Evolutionary conservation across 2,113 vertebrate species (phyloP).

Genomic region (Pollachius pollachius): DNA sequence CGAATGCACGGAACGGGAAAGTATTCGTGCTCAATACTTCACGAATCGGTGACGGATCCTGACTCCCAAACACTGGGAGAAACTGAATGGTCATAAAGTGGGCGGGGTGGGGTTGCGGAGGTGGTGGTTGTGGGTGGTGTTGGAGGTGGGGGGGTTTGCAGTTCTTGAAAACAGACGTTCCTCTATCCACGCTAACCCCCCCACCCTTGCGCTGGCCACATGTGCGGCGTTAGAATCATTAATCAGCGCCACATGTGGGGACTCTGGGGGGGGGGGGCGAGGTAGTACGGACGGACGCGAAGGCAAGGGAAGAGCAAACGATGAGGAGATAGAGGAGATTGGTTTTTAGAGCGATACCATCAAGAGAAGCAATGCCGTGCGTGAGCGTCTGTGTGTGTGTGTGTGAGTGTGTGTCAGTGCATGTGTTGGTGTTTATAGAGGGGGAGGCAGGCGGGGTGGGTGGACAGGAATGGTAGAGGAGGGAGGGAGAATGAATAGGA

Average conservation of each 20-base stretch:
- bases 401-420: slow-evolving; percentile 12
- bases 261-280: slow-evolving; percentile 30
- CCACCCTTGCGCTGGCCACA: slow-evolving; percentile 30
- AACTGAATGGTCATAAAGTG: slow-evolving; percentile 24
- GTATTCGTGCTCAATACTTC: slow-evolving; percentile 28
- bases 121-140: too few relatives aligned
- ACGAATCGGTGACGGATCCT: not conserved
- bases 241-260: slow-evolving; percentile 64
- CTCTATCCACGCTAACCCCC: slow-evolving; percentile 17
- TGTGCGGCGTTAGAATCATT: slow-evolving; percentile 55
- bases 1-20: not conserved
- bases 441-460: slow-evolving; percentile 6
- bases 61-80: not conserved
- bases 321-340: slow-evolving; percentile 45
- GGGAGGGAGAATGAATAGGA: slow-evolving; percentile 18
- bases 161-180: slow-evolving; percentile 33
- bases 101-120: not conserved
- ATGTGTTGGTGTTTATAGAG: slow-evolving; percentile 42
- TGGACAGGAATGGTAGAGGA: slow-evolving; percentile 19
- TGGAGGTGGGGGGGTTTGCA: not conserved
- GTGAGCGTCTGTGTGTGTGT: slow-evolving; percentile 4
- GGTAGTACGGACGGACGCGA: slow-evolving; percentile 28
- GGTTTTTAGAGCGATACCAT: slow-evolving; percentile 33
- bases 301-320: slow-evolving; percentile 28
- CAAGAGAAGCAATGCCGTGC: not conserved